Evolutionary conservation across 2,888 invertebrate genomes (phyloP).

Genomic region (Harpalus rufipes): DNA sequence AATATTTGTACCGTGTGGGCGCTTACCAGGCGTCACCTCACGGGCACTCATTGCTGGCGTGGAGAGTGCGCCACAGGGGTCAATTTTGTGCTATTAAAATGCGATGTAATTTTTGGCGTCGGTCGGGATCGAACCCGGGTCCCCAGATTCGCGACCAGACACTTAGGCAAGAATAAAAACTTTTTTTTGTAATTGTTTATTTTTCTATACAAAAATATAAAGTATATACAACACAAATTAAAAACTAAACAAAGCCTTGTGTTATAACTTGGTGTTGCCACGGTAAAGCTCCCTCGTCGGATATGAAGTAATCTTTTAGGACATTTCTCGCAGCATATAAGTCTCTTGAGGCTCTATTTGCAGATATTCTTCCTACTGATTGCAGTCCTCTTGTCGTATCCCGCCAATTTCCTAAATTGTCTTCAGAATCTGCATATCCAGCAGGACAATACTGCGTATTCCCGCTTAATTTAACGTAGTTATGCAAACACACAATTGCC

Average conservation of each 20-base stretch:
- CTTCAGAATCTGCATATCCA: conserved; percentile 9
- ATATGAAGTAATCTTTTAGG: neutral
- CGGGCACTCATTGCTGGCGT: too few species aligned
- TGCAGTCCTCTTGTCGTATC: neutral
- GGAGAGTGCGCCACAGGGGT: too few species aligned
- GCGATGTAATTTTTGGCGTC: too few species aligned
- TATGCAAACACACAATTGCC: conserved; percentile 14
- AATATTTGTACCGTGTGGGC: too few species aligned
- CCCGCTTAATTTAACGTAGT: neutral
- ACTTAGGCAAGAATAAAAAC: too few species aligned
- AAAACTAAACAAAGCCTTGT: neutral
- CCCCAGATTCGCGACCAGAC: too few species aligned
- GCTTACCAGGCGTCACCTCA: too few species aligned
- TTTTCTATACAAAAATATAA: too few species aligned
- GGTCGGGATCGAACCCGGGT: too few species aligned
- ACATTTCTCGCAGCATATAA: neutral
- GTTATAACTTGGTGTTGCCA: neutral
- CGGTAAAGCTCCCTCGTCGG: neutral
- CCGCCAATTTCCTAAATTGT: conserved; percentile 2
- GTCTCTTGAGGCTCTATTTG: neutral
- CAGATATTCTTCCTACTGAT: neutral
- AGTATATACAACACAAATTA: neutral
- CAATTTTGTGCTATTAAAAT: too few species aligned
- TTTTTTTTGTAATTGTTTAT: too few species aligned
- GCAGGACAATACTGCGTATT: neutral